Evolutionary conservation across 2,797 vertebrate species (phyloP).

Genomic region (Neomorphus geoffroyi): DNA sequence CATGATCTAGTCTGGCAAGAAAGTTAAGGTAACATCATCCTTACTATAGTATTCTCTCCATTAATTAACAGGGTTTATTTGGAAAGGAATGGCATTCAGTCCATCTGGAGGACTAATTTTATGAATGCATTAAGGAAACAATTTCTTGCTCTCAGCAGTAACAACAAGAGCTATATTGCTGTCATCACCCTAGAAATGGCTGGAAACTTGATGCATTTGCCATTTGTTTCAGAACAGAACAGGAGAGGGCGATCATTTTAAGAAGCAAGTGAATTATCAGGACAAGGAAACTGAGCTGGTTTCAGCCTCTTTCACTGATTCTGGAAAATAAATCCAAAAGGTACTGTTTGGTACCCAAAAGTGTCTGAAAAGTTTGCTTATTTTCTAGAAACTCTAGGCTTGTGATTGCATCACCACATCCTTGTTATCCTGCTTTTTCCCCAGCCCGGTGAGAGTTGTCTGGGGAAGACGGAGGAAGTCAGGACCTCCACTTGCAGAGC

Average conservation of each 20-base stretch:
- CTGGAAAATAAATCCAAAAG: not conserved
- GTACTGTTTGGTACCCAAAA: not conserved
- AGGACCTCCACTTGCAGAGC: rapidly evolving
- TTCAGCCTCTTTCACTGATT: not conserved
- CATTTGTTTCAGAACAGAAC: not conserved
- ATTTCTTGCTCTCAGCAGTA: not conserved
- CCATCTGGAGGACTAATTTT: not conserved
- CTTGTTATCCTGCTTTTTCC: not conserved
- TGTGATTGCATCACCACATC: not conserved
- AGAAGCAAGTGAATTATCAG: not conserved
- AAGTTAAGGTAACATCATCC: not conserved
- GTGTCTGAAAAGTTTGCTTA: not conserved
- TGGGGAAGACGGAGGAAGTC: not conserved
- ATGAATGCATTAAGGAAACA: not conserved
- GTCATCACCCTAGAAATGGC: not conserved
- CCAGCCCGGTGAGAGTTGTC: not conserved
- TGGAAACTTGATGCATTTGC: not conserved
- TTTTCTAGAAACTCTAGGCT: not conserved
- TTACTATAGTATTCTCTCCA: not conserved
- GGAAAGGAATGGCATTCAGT: not conserved
- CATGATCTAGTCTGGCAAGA: not conserved
- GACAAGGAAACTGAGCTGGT: rapidly evolving
- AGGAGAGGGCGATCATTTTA: not conserved
- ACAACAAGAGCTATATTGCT: not conserved
- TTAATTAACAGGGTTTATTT: not conserved